Evolutionary conservation across 1,140 invertebrate species (phyloP), one percentile per base, ranked within the genome.

Genomic region (Bombus balteatus): DNA sequence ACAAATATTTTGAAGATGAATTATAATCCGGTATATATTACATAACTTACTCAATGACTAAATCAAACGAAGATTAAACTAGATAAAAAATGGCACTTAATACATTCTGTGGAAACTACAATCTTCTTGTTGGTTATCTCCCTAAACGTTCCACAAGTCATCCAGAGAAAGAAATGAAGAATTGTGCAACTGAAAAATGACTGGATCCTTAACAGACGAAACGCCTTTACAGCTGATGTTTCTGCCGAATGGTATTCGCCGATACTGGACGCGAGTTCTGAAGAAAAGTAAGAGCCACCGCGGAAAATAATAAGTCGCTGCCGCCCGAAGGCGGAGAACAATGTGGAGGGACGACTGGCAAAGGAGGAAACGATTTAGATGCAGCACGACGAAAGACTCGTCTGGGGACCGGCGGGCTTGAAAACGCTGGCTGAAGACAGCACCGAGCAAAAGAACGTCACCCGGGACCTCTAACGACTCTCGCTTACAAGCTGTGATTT

Each of bases 401-500:
- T 91, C 87, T 82, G 57, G 75, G 91, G 88, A 91, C 70, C 70
- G 37, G 41, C 57, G 71, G 73, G 76, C 22, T 83, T 59, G 85
- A 72, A 83, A 81, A 82, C 81, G 84, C 34, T 47, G 57, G 77
- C 39, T 90, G 76, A 90, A 90, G 88, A 86, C 89, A 81, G 43
- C 79, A 71, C 25, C 57, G 66, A 57, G 65, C 66, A 39, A 81
- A 90, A 88, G 82, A 66, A 80, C 66, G 78, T 74, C 90, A 85
- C 68, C n/a, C 59, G 90, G 79, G 90, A 90, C 77, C 65, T 77
- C 81, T 90, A 90, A 91, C 90, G 84, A 91, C 82, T 91, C 83
- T 85, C 81, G 76, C 76, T 89, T 87, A 85, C 88, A 90, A 91
- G 59, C 80, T 88, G 82, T 90, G 88, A 91, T 91, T 91, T 91